Base-by-base conservation (phyloP, 2,888 invertebrate genomes). In the Brachypterus glaber region DNA sequence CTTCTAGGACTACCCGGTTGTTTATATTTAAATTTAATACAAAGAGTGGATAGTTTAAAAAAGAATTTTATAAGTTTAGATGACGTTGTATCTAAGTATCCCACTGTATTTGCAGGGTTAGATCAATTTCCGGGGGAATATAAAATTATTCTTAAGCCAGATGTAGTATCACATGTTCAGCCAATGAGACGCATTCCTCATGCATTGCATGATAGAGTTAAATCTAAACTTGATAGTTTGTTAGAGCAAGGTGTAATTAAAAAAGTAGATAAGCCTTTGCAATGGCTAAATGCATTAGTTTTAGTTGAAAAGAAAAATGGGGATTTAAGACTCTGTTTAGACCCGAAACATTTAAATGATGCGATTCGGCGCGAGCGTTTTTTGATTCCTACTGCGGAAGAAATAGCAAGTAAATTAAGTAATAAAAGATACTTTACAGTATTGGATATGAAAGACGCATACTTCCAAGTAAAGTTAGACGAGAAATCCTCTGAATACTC, bases 391-490 rank as follows among this genome's bases (percentile, higher is more conserved):
- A 39, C 41, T n/a, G 7, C 14, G 27, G 44, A 37, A 8, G 37
- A 38, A 17, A 36, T 44, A 15, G 11, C 44, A 13, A 35, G 11
- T 11, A 25, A 41, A 30, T 36, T 48, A 24, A 27, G 26, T 17
- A 30, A 33, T 29, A 47, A 47, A 31, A 13, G 21, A 32, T n/a
- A 45, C 16, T 30, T 45, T 48, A 44, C 47, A 2, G 41, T 47
- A n/a, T 29, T 48, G 8, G 46, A 46, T 24, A 42, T 44, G 41
- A 45, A 48, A 21, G 46, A 46, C 24, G 46, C 44, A 2, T 44
- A 42, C 29, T 42, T 40, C 32, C 46, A 47, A 33, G 34, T 47
- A 1, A 29, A 32, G 35, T 18, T 40, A 31, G 41, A 33, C 15
- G 7, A 18, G 18, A 30, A 37, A 33, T 38, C 39, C 18, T 17